Evolutionary conservation across 1,140 invertebrate species (phyloP), one percentile per base, ranked within the genome.

Genomic region (Rhynchophorus ferrugineus): DNA sequence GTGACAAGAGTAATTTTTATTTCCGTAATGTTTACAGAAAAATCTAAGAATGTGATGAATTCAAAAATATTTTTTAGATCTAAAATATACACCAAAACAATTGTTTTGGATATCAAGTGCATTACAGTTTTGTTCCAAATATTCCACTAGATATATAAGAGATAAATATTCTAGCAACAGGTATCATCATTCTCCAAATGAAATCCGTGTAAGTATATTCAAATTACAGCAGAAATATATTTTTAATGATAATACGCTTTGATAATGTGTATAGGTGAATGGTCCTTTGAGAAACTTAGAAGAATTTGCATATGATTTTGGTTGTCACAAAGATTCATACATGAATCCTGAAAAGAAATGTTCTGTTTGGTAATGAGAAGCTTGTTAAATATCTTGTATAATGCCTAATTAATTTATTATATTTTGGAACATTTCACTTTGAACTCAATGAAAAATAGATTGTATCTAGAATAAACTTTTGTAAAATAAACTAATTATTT

Each of bases 231-330:
- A n/a, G n/a, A n/a, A n/a, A n/a, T n/a, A n/a, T n/a, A n/a, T n/a
- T n/a, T n/a, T n/a, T n/a, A n/a, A n/a, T n/a, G n/a, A n/a, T n/a
- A n/a, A n/a, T n/a, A n/a, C n/a, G n/a, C n/a, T n/a, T n/a, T n/a
- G n/a, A n/a, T n/a, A n/a, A 38, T 1, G 21, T 71, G 74, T 83
- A 7, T 81, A 90, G 19, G 88, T 96, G 0, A 75, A 88, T 39
- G 91, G 92, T 1, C 87, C 91, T 0, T 69, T 96, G n/a, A 87
- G 88, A 21, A 96, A 96, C 68, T 84, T 89, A 73, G 74, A 81
- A 38, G 87, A 93, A 51, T 97, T 96, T 71, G 75, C 89, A 0
- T 69, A 76, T 49, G 89, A 93, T 69, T 96, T 92, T 71, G 81
- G 84, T 21, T 98, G 93, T 71, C 81, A 85, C 0, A 48, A 72